Percentiles rank a stretch among this genome's conserved stretches.
These are phyloP conservation scores for Chloebia gouldiae DNA, from an alignment of 2,113 vertebrate genomes.

Conservation along the genomic window DNA sequence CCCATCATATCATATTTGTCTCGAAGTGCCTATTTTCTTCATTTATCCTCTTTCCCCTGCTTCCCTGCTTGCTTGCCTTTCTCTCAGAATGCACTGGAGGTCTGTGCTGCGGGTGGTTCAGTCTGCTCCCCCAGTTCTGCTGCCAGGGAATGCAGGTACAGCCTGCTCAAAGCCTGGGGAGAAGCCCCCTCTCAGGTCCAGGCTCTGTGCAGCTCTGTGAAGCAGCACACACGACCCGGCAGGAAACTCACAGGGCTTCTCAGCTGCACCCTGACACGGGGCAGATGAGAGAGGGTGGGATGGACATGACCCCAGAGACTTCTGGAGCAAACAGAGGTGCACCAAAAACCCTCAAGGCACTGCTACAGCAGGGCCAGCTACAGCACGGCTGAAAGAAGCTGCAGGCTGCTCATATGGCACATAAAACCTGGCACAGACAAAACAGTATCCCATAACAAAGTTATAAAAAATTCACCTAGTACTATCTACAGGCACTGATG, in stretches of 20 bases:
- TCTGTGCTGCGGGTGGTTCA: background rate
- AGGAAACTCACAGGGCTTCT: background rate
- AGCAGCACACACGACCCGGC: background rate
- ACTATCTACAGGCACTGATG: fast-evolving
- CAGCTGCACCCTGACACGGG: fast-evolving
- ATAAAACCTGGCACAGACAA: background rate
- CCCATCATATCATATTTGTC: conserved; percentile 1
- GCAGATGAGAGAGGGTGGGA: background rate
- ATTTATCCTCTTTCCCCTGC: conserved; percentile 4
- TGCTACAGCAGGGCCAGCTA: background rate
- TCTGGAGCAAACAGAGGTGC: background rate
- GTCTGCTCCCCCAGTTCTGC: fast-evolving
- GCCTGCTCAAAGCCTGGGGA: background rate
- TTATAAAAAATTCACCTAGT: background rate
- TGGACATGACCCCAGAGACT: fast-evolving
- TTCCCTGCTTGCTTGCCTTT: background rate
- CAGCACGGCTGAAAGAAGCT: background rate
- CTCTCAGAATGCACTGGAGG: background rate
- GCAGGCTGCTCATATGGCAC: background rate
- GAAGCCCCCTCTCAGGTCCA: background rate
- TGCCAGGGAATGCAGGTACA: background rate
- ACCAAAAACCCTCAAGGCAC: background rate
- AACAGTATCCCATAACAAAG: background rate
- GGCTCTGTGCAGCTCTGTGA: background rate
- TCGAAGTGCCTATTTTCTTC: background rate